phyloP scores from a whole-genome alignment of 2,797 vertebrate genomes.

The Sebastes steindachneri region DNA sequence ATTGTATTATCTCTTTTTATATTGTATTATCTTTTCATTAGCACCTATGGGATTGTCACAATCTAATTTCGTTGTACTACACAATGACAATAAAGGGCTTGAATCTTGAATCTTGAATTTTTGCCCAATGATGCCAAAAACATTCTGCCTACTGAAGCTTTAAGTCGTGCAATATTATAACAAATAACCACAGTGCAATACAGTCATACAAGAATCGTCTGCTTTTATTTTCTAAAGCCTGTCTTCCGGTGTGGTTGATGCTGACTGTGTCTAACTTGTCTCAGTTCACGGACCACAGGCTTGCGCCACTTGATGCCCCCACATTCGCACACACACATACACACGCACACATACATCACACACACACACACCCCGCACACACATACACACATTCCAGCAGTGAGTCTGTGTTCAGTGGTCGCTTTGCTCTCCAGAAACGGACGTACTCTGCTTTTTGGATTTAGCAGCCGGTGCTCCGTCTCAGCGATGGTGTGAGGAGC shows the following conservation, averaged over 20 bases:
- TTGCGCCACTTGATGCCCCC: slow-evolving; percentile 56
- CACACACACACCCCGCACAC: not conserved
- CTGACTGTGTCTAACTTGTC: not conserved
- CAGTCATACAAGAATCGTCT: not conserved
- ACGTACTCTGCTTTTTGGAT: slow-evolving; percentile 57
- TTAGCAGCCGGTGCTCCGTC: slow-evolving; percentile 35
- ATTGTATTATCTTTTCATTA: no score
- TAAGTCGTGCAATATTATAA: no score
- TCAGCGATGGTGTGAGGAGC: slow-evolving; percentile 51
- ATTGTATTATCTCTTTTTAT: no score
- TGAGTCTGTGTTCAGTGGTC: slow-evolving; percentile 27
- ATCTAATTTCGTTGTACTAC: no score
- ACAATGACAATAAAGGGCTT: no score
- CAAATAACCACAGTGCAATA: no score
- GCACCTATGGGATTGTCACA: no score
- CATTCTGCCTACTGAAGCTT: no score
- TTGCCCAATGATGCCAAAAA: no score
- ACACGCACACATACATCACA: not conserved
- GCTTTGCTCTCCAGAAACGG: slow-evolving; percentile 19
- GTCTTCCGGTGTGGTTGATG: slow-evolving; percentile 23
- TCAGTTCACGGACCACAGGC: slow-evolving; percentile 37
- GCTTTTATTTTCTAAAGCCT: slow-evolving; percentile 25
- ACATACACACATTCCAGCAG: slow-evolving; percentile 46
- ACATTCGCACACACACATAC: slow-evolving; percentile 21
- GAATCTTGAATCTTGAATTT: no score